Evolutionary conservation across 2,888 invertebrate genomes (phyloP).

Genomic region (Cephus runcator): DNA sequence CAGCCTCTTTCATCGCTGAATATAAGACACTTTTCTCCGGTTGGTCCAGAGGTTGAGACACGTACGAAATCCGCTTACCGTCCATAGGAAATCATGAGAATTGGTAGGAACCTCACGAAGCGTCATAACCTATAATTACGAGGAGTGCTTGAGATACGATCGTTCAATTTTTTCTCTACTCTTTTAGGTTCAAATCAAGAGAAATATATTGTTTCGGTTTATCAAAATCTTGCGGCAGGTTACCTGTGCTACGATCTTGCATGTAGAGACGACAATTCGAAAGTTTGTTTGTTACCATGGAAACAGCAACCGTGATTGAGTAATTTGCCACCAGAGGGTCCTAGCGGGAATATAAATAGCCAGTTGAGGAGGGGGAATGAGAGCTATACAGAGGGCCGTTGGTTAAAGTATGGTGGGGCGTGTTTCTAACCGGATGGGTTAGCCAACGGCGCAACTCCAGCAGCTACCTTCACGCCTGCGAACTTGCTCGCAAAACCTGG

Average conservation of each 20-base stretch:
- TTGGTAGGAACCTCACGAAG: not conserved
- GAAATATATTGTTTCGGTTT: not conserved
- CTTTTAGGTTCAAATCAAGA: not conserved
- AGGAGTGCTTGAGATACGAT: no score
- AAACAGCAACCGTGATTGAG: not conserved
- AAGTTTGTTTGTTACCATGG: not conserved
- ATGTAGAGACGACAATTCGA: not conserved
- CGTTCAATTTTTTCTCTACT: not conserved
- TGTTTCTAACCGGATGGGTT: not conserved
- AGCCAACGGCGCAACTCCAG: slow-evolving; percentile 47
- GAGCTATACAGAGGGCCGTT: not conserved
- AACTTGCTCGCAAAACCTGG: slow-evolving; percentile 45
- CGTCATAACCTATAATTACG: not conserved
- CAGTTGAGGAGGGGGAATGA: not conserved
- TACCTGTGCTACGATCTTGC: not conserved
- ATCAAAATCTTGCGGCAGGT: not conserved
- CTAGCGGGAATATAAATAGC: not conserved
- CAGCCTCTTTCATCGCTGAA: not conserved
- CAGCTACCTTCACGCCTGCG: slow-evolving; percentile 45
- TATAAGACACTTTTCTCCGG: not conserved
- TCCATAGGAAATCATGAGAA: not conserved
- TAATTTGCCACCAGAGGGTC: not conserved
- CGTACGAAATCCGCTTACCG: not conserved
- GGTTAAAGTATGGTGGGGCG: not conserved
- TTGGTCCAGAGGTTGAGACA: not conserved